Evolutionary conservation across 2,113 vertebrate species (phyloP).

Genomic region (Kobus ellipsiprymnus): DNA sequence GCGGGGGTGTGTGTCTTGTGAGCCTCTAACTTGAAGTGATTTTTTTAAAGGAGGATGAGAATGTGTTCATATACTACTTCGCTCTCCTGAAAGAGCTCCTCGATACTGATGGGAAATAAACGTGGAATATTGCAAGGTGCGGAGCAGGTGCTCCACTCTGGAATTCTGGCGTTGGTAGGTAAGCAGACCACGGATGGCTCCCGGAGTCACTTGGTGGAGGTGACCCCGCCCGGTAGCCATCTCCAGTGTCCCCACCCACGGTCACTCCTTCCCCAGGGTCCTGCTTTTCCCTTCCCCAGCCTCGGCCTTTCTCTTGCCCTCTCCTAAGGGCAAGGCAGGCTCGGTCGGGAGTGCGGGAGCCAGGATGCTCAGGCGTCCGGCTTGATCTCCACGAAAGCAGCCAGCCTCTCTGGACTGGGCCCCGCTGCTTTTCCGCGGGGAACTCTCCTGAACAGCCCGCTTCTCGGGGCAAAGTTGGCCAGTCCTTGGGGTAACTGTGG

Average conservation of each 20-base stretch:
- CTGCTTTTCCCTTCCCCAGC: not conserved
- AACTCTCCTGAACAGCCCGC: not conserved
- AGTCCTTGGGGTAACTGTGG: not conserved
- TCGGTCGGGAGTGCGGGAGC: not conserved
- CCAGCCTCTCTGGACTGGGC: not conserved
- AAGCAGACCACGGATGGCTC: not conserved
- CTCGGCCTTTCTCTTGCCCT: not conserved
- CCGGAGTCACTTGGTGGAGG: rapidly evolving
- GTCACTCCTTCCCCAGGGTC: not conserved
- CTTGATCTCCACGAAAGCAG: not conserved
- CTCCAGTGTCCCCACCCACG: not conserved
- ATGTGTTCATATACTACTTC: not conserved
- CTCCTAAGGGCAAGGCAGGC: not conserved
- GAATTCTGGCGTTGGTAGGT: not conserved
- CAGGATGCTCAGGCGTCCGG: not conserved
- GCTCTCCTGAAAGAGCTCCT: not conserved
- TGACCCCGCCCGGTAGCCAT: not conserved
- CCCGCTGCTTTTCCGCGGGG: not conserved
- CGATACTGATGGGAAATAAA: not conserved
- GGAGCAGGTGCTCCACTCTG: not conserved
- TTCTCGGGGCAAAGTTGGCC: not conserved
- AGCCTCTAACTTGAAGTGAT: not conserved
- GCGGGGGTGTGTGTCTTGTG: not conserved
- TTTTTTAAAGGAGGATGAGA: not conserved
- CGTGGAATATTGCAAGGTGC: not conserved